phyloP scores from a whole-genome alignment of 2,888 invertebrate species.

The Escarpia spicata region DNA sequence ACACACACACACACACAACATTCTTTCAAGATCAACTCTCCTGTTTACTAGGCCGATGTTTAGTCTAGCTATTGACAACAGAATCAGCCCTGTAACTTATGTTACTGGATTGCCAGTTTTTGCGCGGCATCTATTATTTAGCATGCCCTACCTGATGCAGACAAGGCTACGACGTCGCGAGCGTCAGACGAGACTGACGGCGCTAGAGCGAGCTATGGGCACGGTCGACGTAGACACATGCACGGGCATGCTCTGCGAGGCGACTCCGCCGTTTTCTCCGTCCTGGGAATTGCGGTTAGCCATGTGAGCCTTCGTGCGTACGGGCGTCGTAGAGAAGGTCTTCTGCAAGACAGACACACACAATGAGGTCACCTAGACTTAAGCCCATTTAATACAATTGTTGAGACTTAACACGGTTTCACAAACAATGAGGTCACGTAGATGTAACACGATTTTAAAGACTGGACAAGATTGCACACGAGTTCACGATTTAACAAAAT shows the following conservation, averaged over 20 bases:
- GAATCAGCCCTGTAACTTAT: neutral
- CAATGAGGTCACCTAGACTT: too few relatives aligned
- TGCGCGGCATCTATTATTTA: neutral
- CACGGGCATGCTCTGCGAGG: slow-evolving; percentile 33
- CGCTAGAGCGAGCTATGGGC: slow-evolving; percentile 43
- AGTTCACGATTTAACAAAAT: too few relatives aligned
- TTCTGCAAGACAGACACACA: neutral
- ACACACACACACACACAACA: too few relatives aligned
- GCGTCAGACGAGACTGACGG: slow-evolving; percentile 43
- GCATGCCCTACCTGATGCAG: neutral
- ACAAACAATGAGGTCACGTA: too few relatives aligned
- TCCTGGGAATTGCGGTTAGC: slow-evolving; percentile 33
- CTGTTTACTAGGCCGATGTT: too few relatives aligned
- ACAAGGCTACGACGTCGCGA: neutral
- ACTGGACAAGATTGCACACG: too few relatives aligned
- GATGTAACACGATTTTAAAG: too few relatives aligned
- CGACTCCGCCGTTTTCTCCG: slow-evolving; percentile 41
- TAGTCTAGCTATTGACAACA: too few relatives aligned
- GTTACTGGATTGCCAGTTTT: neutral
- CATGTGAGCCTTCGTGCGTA: neutral
- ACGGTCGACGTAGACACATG: slow-evolving; percentile 33
- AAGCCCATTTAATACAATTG: too few relatives aligned
- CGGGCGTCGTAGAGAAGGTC: neutral
- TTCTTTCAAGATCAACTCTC: too few relatives aligned
- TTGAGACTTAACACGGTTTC: too few relatives aligned